Evolutionary conservation across 2,797 vertebrate species (phyloP), one percentile per base, ranked within the genome.

Genomic region (Caiman crocodilus): DNA sequence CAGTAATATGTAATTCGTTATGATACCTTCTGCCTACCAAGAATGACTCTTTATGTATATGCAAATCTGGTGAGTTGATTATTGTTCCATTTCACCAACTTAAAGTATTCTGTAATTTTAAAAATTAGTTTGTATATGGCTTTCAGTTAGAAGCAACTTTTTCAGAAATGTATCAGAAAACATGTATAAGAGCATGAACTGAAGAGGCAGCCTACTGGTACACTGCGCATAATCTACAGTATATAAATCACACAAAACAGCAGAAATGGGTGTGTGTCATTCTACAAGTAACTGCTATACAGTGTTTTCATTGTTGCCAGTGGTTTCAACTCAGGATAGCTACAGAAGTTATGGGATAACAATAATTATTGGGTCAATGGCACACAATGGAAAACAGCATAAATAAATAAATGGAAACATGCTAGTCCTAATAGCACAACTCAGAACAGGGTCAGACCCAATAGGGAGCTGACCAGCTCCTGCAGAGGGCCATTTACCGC

Each of bases 21-120:
- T 90, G 94, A 91, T 64, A 89, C 55, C 18, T 87, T 95, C 87
- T 95, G 89, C 92, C 91, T 91, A 92, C 73, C 67, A 83, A 77
- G 61, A 90, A 61, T 82, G 79, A 94, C 76, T 83, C 93, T 92
- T 73, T 92, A 55, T 30, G 16, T 56, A 56, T 57, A 50, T 67
- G 18, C 11, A 95, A 95, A 91, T 77, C 50, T 25, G 95, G 87
- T 90, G 73, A 35, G n/a, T 74, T 93, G 86, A 96, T 92, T 95
- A 95, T 92, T 94, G 83, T 5, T 5, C 42, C 83, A 86, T 89
- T 91, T 90, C 90, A 77, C 88, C 30, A 80, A 92, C 91, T 89
- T 88, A 78, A 89, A 82, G 81, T 59, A 87, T 30, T 11, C 42
- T 50, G 85, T 96, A 81, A 55, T 92, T 90, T 90, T 95, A 11